phyloP scores from a whole-genome alignment of 2,113 vertebrate species.

The Pteropus alecto region DNA sequence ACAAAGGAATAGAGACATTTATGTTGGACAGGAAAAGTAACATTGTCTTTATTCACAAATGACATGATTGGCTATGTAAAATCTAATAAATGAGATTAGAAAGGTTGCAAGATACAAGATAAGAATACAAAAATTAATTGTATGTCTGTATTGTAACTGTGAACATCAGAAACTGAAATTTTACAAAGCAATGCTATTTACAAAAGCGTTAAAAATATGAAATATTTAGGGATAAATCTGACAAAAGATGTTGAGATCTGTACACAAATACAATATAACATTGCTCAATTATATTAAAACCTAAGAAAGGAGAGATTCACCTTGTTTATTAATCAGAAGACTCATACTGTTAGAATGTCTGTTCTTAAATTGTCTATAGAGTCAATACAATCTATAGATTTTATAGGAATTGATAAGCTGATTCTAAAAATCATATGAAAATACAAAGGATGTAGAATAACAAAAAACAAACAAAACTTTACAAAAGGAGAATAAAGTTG shows the following conservation, averaged over 20 bases:
- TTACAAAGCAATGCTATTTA: neutral
- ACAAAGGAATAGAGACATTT: neutral
- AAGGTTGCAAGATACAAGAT: neutral
- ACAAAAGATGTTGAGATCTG: neutral
- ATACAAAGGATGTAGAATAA: neutral
- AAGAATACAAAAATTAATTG: neutral
- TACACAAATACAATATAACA: neutral
- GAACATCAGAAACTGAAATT: neutral
- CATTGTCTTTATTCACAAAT: neutral
- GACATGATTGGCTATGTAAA: neutral
- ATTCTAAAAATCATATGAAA: neutral
- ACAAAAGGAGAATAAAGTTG: neutral
- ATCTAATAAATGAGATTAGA: neutral
- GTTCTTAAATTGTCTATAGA: neutral
- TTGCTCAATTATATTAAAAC: conserved; percentile 7
- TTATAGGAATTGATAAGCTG: neutral
- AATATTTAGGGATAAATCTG: neutral
- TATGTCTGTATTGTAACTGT: neutral
- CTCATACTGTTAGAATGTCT: neutral
- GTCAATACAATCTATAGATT: neutral
- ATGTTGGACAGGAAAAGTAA: neutral
- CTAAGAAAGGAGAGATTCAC: neutral
- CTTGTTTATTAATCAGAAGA: neutral
- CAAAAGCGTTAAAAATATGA: neutral
- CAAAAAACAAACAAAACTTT: neutral